Evolutionary conservation across 2,113 vertebrate species (phyloP).

Genomic region (Brachyhypopomus gauderio): DNA sequence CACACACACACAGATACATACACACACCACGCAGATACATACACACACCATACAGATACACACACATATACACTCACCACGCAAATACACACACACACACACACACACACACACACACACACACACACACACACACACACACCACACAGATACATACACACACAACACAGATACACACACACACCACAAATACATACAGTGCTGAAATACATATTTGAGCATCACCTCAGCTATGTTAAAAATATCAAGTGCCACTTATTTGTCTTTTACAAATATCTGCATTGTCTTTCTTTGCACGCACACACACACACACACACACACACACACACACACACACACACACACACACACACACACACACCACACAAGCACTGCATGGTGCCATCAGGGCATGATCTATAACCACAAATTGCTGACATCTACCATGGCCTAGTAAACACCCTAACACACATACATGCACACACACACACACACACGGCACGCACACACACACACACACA

Average conservation of each 20-base stretch:
- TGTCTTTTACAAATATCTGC: slow-evolving; percentile 44
- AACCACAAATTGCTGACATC: slow-evolving; percentile 30
- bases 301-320: not conserved
- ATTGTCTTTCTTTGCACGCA: not conserved
- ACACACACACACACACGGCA: slow-evolving; percentile 49
- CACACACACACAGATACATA: no score
- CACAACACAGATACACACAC: no score
- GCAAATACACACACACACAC: no score
- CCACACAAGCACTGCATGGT: not conserved
- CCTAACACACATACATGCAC: no score
- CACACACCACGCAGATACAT: no score
- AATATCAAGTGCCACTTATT: not conserved
- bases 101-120: no score
- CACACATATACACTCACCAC: no score
- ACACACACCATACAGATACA: no score
- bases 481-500: slow-evolving; percentile 45
- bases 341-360: slow-evolving; percentile 18
- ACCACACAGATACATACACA: no score
- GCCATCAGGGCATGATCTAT: slow-evolving; percentile 20
- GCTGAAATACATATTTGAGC: not conserved
- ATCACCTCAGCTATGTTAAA: not conserved
- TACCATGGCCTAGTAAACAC: slow-evolving; percentile 34
- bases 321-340: slow-evolving; percentile 13
- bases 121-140: no score
- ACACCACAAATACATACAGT: not conserved